A percentile compares a stretch with the other conserved stretches of the same genome.
phyloP scores from a whole-genome alignment of 1,140 invertebrate species.

The Aphelinus certus region DNA sequence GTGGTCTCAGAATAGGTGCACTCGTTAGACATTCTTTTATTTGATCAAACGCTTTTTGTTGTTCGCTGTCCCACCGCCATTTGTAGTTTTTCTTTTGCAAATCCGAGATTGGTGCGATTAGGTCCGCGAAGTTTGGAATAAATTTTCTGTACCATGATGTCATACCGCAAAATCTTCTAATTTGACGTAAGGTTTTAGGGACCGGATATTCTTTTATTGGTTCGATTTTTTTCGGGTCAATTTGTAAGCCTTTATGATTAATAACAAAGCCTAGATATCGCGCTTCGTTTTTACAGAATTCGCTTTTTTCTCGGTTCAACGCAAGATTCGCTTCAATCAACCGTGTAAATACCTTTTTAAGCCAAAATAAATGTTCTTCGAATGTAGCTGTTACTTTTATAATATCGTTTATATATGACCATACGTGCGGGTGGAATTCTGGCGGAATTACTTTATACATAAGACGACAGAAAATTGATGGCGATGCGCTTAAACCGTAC shows the following conservation, averaged over 20 bases:
- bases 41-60: slow-evolving; percentile 46
- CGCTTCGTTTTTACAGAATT: not conserved
- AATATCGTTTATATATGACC: slow-evolving; percentile 3
- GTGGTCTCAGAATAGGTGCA: slow-evolving; percentile 37
- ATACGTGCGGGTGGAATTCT: not conserved
- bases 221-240: not conserved
- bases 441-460: not conserved
- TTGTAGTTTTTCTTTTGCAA: slow-evolving; percentile 36
- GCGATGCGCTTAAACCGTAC: slow-evolving; percentile 43
- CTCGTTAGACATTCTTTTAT: slow-evolving; percentile 16
- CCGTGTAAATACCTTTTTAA: not conserved
- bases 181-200: not conserved
- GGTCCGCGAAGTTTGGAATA: slow-evolving; percentile 59
- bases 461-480: slow-evolving; percentile 48
- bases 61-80: slow-evolving; percentile 43
- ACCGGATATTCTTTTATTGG: slow-evolving; percentile 10
- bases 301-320: not conserved
- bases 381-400: not conserved
- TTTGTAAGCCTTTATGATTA: not conserved
- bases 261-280: not conserved
- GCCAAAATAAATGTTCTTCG: too few relatives aligned
- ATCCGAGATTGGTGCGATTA: slow-evolving; percentile 51
- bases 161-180: slow-evolving; percentile 60
- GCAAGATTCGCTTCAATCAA: not conserved
- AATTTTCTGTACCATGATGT: slow-evolving; percentile 60